These are phyloP conservation scores for Myotis yumanensis DNA, from an alignment of 2,113 vertebrate species.

Conservation along the genomic window DNA sequence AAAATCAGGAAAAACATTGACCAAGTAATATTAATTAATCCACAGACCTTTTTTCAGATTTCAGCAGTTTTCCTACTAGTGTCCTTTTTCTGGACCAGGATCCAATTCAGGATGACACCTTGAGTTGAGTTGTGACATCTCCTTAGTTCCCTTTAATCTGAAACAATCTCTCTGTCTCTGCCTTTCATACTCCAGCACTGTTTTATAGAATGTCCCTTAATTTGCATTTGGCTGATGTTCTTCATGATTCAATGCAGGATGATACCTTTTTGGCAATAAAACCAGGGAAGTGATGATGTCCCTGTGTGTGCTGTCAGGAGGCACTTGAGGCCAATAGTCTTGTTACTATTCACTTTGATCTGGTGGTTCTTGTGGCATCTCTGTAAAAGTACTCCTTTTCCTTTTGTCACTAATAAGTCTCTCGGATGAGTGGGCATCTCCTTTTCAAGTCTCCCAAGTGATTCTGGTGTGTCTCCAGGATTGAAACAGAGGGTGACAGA, in stretches of 20 bases:
- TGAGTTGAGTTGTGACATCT: background rate
- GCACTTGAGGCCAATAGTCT: background rate
- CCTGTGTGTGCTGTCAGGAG: background rate
- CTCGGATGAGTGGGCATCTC: background rate
- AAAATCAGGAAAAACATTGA: background rate
- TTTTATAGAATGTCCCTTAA: background rate
- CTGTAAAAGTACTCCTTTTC: background rate
- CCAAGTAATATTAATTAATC: background rate
- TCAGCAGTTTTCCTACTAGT: background rate
- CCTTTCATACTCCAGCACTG: background rate
- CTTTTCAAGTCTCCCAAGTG: background rate
- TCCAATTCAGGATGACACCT: background rate
- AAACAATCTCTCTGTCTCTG: background rate
- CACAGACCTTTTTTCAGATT: background rate
- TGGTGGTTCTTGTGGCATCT: background rate
- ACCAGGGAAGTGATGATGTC: background rate
- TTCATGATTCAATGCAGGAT: background rate
- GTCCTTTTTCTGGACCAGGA: background rate
- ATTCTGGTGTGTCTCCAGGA: background rate
- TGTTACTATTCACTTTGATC: background rate
- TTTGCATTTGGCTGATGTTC: constrained; percentile 9
- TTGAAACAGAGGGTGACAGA: background rate
- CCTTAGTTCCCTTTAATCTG: background rate
- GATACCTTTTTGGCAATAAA: background rate
- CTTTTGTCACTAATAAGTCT: background rate